A percentile compares a stretch with the other conserved stretches of the same genome.
These are phyloP conservation scores for Yponomeuta evonymella DNA, from an alignment of 2,888 invertebrate genomes.

Conservation along the genomic window DNA sequence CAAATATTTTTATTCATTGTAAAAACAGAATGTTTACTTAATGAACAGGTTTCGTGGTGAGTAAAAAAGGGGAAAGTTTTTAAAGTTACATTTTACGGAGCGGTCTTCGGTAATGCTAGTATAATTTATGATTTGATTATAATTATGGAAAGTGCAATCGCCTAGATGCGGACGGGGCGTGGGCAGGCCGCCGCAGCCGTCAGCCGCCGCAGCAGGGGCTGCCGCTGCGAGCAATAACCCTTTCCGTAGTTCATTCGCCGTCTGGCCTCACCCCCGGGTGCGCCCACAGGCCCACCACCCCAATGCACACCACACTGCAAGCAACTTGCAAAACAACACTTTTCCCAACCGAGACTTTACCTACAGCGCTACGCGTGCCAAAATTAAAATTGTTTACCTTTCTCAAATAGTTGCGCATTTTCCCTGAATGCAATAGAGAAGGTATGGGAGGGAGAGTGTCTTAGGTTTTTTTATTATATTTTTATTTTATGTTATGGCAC, in stretches of 20 bases:
- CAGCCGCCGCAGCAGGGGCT: constrained; percentile 70
- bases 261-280: constrained; percentile 75
- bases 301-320: constrained; percentile 41
- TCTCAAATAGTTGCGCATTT: not conserved
- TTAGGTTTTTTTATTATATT: too few species aligned
- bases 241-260: constrained; percentile 78
- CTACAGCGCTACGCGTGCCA: not conserved
- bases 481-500: too few species aligned
- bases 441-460: too few species aligned
- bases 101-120: too few species aligned
- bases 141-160: not conserved
- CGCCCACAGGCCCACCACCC: constrained; percentile 43
- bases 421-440: too few species aligned
- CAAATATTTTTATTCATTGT: too few species aligned
- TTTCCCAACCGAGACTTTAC: constrained; percentile 28
- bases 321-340: constrained; percentile 50
- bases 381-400: not conserved
- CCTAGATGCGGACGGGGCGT: not conserved
- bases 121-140: too few species aligned
- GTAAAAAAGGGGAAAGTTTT: too few species aligned
- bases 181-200: constrained; percentile 27
- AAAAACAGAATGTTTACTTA: too few species aligned
- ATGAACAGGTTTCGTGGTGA: too few species aligned
- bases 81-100: too few species aligned
- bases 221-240: constrained; percentile 70